A percentile compares a stretch with the other conserved stretches of the same genome.
Evolutionary conservation across 2,797 vertebrate genomes (phyloP).

Genomic region (Champsocephalus gunnari): DNA sequence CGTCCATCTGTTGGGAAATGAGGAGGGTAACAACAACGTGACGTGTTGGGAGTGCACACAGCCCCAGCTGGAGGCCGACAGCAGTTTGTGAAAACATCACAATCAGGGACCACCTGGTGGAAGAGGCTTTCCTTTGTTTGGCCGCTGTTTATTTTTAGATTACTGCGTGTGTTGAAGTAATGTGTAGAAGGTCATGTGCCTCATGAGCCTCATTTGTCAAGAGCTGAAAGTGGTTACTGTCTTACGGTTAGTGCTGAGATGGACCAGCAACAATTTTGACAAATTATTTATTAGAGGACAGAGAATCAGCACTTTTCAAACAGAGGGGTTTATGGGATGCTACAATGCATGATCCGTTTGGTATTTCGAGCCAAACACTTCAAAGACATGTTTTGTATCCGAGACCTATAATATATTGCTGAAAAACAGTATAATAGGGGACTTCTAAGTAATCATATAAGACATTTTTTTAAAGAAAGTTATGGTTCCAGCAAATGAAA

Average conservation of each 20-base stretch:
- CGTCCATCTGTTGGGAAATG: conserved; percentile 57
- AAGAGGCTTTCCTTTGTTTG: conserved; percentile 3
- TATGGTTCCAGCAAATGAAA: neutral
- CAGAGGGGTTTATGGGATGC: too few species aligned
- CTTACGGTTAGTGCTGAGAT: neutral
- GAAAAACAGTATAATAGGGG: too few species aligned
- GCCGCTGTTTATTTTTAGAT: conserved; percentile 29
- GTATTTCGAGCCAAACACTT: too few species aligned
- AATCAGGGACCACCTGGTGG: conserved; percentile 35
- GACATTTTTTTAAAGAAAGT: neutral
- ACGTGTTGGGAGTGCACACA: conserved; percentile 22
- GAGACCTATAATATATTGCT: too few species aligned
- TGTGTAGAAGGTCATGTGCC: neutral
- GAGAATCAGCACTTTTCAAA: too few species aligned
- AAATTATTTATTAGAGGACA: neutral
- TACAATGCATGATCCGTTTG: too few species aligned
- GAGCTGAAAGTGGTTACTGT: neutral
- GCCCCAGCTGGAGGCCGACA: conserved; percentile 34
- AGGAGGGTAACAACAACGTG: conserved; percentile 49
- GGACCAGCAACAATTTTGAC: neutral
- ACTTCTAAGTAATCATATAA: neutral
- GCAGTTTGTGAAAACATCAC: conserved; percentile 49
- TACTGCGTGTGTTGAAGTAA: neutral
- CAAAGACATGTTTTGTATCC: too few species aligned
- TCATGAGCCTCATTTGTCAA: neutral